A percentile compares a stretch with the other conserved stretches of the same genome.
phyloP scores from a whole-genome alignment of 2,888 invertebrate genomes.

The Craniophora ligustri region DNA sequence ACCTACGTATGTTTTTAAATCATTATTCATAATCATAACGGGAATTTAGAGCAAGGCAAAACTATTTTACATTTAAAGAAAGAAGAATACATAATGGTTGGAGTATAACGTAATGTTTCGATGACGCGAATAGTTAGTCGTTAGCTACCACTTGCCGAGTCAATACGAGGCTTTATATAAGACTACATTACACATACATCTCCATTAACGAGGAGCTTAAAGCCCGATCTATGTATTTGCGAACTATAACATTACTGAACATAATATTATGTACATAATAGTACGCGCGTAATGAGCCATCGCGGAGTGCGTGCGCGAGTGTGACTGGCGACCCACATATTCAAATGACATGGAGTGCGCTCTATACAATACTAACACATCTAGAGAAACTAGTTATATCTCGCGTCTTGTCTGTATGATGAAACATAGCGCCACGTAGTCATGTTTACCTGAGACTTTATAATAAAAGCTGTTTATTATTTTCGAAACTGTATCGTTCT shows the following conservation, averaged over 20 bases:
- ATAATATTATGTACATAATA: background rate
- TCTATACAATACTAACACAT: conserved; percentile 5
- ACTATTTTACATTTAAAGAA: too few species aligned
- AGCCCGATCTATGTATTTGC: background rate
- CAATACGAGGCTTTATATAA: background rate
- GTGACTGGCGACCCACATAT: conserved; percentile 27
- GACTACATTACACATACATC: background rate
- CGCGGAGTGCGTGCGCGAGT: conserved; percentile 21
- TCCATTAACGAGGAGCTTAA: background rate
- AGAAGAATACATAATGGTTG: too few species aligned
- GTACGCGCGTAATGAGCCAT: conserved; percentile 26
- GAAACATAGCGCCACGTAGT: background rate
- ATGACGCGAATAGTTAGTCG: too few species aligned
- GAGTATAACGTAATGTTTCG: too few species aligned
- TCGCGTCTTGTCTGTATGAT: background rate
- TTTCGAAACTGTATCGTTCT: too few species aligned
- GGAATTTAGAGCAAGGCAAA: too few species aligned
- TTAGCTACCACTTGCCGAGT: too few species aligned
- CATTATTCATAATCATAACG: too few species aligned
- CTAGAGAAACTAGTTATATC: conserved; percentile 1
- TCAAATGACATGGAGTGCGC: conserved; percentile 9
- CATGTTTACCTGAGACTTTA: too few species aligned
- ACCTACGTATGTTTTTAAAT: too few species aligned
- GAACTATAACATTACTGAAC: background rate
- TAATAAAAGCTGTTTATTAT: background rate